These are phyloP conservation scores for Acanthococcus lagerstroemiae DNA, from an alignment of 2,888 invertebrate genomes.

Conservation along the genomic window DNA sequence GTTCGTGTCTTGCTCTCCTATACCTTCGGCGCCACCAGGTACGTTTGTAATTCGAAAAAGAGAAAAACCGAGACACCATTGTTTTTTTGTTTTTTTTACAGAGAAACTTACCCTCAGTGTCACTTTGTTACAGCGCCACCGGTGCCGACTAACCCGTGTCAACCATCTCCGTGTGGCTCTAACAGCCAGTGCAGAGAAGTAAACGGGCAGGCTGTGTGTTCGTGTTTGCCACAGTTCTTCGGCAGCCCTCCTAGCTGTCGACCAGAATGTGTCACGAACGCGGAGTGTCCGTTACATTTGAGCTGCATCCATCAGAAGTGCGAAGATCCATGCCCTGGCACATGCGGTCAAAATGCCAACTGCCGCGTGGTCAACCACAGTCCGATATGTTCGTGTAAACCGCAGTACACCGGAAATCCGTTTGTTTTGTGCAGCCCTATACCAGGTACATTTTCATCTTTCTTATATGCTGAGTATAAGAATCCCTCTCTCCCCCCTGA, in stretches of 20 bases:
- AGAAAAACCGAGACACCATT: neutral
- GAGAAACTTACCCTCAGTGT: neutral
- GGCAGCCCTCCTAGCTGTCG: constrained; percentile 51
- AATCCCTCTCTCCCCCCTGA: no score
- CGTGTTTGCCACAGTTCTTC: constrained; percentile 48
- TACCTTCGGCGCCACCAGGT: constrained; percentile 38
- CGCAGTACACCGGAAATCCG: constrained; percentile 50
- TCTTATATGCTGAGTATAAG: no score
- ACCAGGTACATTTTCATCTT: constrained; percentile 23
- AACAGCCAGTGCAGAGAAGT: constrained; percentile 49
- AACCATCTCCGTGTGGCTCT: constrained; percentile 49
- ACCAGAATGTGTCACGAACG: constrained; percentile 50
- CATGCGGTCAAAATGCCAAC: constrained; percentile 48
- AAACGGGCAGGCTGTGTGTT: constrained; percentile 49
- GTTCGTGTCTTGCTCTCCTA: constrained; percentile 41
- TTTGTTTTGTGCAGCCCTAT: constrained; percentile 49
- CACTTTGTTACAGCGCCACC: constrained; percentile 2
- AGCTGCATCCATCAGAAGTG: constrained; percentile 54
- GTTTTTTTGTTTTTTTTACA: neutral
- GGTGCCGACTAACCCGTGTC: constrained; percentile 44
- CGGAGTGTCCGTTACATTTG: constrained; percentile 47
- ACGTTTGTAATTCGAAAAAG: neutral
- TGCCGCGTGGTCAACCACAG: constrained; percentile 52
- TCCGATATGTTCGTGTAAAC: constrained; percentile 49
- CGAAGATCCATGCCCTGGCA: constrained; percentile 50